phyloP scores from a whole-genome alignment of 2,888 invertebrate genomes.

The Prenolepis imparis region DNA sequence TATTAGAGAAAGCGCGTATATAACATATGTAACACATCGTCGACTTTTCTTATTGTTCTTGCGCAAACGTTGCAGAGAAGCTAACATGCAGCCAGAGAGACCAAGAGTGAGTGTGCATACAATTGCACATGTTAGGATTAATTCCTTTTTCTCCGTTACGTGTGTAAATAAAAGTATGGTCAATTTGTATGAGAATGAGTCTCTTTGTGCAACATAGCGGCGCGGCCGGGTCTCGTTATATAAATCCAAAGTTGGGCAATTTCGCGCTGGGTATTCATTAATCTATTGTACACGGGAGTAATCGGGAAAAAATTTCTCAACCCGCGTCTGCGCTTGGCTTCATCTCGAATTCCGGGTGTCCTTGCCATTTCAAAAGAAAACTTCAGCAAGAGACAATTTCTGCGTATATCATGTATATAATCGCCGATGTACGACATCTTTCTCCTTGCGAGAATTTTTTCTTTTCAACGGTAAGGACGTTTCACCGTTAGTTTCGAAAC shows the following conservation, averaged over 20 bases:
- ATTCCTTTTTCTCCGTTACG: conserved; percentile 3
- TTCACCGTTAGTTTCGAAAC: background rate
- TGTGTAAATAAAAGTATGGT: background rate
- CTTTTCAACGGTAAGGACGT: background rate
- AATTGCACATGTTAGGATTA: background rate
- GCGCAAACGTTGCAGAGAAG: background rate
- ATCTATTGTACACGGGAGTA: conserved; percentile 68
- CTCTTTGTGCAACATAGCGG: conserved; percentile 15
- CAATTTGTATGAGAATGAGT: conserved; percentile 39
- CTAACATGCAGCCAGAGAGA: background rate
- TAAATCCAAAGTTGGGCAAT: conserved; percentile 69
- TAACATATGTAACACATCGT: background rate
- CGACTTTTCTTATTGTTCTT: background rate
- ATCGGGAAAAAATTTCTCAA: conserved; percentile 68
- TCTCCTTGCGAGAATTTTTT: conserved; percentile 13
- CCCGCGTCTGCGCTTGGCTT: background rate
- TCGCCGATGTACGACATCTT: background rate
- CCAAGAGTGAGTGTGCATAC: background rate
- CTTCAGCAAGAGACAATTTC: background rate
- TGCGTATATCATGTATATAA: background rate
- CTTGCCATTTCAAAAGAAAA: conserved; percentile 25
- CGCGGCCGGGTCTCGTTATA: conserved; percentile 60
- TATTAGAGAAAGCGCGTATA: background rate
- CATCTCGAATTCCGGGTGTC: conserved; percentile 37
- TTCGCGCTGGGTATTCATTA: conserved; percentile 64